Evolutionary conservation across 2,113 vertebrate species (phyloP).

Genomic region (Apeltes quadracus): DNA sequence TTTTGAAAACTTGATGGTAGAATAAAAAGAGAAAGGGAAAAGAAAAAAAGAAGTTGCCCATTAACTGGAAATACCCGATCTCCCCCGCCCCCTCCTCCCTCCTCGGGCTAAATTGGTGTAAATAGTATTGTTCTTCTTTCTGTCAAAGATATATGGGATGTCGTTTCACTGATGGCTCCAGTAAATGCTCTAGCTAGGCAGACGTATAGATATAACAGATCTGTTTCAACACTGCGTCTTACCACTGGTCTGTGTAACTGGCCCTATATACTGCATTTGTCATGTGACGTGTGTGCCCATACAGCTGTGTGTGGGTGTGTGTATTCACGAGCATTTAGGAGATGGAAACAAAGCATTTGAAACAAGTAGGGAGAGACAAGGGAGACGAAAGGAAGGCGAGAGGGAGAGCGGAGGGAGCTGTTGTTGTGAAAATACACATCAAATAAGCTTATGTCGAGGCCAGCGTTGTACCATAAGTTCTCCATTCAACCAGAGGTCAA

Average conservation of each 20-base stretch:
- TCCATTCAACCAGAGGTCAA: conserved; percentile 74
- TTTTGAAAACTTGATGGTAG: conserved; percentile 57
- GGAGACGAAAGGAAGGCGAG: conserved; percentile 26
- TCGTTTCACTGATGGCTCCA: conserved; percentile 69
- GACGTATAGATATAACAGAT: conserved; percentile 71
- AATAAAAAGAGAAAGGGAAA: conserved; percentile 32
- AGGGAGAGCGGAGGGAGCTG: conserved; percentile 34
- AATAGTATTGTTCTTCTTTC: conserved; percentile 71
- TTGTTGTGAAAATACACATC: conserved; percentile 62
- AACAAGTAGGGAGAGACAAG: conserved; percentile 17
- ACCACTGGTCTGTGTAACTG: conserved; percentile 73
- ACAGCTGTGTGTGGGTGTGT: conserved; percentile 20
- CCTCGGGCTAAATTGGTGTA: conserved; percentile 67
- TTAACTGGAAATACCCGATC: conserved; percentile 52
- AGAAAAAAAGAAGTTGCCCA: conserved; percentile 34
- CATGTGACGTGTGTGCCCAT: conserved; percentile 37
- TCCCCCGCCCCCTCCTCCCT: conserved; percentile 3
- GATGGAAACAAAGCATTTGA: conserved; percentile 52
- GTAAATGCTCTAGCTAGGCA: conserved; percentile 72
- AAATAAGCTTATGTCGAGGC: conserved; percentile 75
- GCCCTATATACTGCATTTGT: conserved; percentile 60
- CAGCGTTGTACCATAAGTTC: conserved; percentile 73
- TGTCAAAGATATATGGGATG: conserved; percentile 73
- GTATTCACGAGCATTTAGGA: conserved; percentile 50
- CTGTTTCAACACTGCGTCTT: conserved; percentile 59